Evolutionary conservation across 2,797 vertebrate species (phyloP).

Genomic region (Neosilurus hyrtlii): DNA sequence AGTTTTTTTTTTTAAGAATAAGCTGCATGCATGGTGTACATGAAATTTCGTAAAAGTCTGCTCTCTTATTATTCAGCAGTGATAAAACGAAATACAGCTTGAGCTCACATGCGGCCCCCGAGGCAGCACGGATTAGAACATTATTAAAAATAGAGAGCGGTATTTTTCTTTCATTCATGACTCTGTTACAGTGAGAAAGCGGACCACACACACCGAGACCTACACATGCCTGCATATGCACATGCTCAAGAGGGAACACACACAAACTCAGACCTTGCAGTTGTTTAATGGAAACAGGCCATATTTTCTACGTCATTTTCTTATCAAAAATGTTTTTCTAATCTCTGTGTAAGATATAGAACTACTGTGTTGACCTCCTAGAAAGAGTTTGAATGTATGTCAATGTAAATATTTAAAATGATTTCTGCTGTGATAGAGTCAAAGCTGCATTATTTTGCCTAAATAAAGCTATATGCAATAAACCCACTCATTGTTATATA

Average conservation of each 20-base stretch:
- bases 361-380: constrained; percentile 7
- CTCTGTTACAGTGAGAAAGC: constrained; percentile 65
- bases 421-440: not conserved
- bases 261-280: constrained; percentile 29
- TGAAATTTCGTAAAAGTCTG: constrained; percentile 55
- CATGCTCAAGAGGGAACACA: constrained; percentile 37
- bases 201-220: constrained; percentile 69
- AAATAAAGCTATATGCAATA: constrained; percentile 8
- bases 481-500: not conserved
- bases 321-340: constrained; percentile 31
- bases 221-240: constrained; percentile 43
- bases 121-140: constrained; percentile 72
- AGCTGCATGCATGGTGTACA: constrained; percentile 56
- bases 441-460: not conserved
- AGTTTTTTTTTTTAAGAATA: constrained; percentile 39
- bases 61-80: constrained; percentile 65
- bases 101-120: constrained; percentile 60
- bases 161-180: constrained; percentile 71
- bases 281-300: constrained; percentile 36
- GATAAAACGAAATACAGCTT: constrained; percentile 58
- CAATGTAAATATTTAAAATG: not conserved
- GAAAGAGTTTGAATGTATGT: not conserved
- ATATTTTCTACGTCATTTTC: constrained; percentile 39
- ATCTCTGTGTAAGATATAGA: not conserved
- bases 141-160: constrained; percentile 76